These are phyloP conservation scores for Pandion haliaetus DNA, from an alignment of 2,113 vertebrate species.

Conservation along the genomic window DNA sequence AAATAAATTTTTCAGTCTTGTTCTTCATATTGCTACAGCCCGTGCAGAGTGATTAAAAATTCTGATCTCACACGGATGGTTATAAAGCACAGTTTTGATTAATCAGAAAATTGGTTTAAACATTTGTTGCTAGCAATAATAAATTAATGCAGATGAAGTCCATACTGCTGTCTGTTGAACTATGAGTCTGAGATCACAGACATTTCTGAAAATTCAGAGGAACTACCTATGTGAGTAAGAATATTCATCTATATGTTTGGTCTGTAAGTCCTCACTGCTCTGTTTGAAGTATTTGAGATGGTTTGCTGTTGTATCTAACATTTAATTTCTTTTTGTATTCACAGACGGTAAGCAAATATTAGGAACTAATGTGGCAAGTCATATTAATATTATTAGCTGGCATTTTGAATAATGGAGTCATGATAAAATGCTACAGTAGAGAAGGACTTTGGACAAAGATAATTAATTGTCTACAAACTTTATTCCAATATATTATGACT, in stretches of 20 bases:
- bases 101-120: slow-evolving; percentile 75
- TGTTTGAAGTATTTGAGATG: slow-evolving; percentile 16
- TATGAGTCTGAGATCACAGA: neutral
- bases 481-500: neutral
- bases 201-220: neutral
- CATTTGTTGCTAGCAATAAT: slow-evolving; percentile 68
- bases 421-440: neutral
- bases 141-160: slow-evolving; percentile 54
- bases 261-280: neutral
- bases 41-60: slow-evolving; percentile 54
- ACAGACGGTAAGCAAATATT: slow-evolving; percentile 34
- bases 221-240: neutral
- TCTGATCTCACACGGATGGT: slow-evolving; percentile 52
- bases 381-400: slow-evolving; percentile 35
- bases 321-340: slow-evolving; percentile 47
- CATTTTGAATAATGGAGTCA: slow-evolving; percentile 43
- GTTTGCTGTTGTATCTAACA: neutral
- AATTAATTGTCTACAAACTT: neutral
- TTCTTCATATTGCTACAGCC: slow-evolving; percentile 13
- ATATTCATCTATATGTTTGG: neutral
- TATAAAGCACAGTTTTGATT: slow-evolving; percentile 66
- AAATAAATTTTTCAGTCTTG: slow-evolving; percentile 54
- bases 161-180: neutral
- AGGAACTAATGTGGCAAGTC: slow-evolving; percentile 10
- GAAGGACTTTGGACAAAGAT: neutral